Evolutionary conservation across 2,888 invertebrate species (phyloP).

Genomic region (Chesias legatella): DNA sequence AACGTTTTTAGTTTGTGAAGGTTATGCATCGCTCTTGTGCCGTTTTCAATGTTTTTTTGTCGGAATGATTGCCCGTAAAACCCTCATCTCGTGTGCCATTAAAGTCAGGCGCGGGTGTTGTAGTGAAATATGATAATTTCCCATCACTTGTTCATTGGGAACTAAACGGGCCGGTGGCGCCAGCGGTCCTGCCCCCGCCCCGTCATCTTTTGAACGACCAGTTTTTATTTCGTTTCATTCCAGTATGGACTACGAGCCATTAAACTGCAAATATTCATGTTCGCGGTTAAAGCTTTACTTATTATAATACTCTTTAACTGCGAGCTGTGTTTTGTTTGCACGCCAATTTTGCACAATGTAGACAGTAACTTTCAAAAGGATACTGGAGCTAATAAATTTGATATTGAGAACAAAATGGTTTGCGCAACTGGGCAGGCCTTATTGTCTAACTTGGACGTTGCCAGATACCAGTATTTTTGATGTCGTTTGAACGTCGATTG

Average conservation of each 20-base stretch:
- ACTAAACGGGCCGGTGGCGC: slow-evolving; percentile 59
- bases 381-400: slow-evolving; percentile 24
- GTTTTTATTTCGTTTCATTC: slow-evolving; percentile 55
- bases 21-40: slow-evolving; percentile 29
- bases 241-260: slow-evolving; percentile 50
- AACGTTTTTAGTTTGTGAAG: slow-evolving; percentile 28
- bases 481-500: no score
- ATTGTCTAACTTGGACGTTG: no score
- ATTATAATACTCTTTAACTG: slow-evolving; percentile 35
- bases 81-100: slow-evolving; percentile 44
- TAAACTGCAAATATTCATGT: slow-evolving; percentile 57
- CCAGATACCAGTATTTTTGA: no score
- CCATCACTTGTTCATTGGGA: slow-evolving; percentile 43
- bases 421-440: slow-evolving; percentile 27
- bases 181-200: slow-evolving; percentile 57
- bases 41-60: slow-evolving; percentile 44
- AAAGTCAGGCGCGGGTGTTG: slow-evolving; percentile 58
- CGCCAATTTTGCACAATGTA: slow-evolving; percentile 24
- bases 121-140: slow-evolving; percentile 69
- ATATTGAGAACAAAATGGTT: slow-evolving; percentile 33
- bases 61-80: slow-evolving; percentile 23
- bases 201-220: slow-evolving; percentile 53
- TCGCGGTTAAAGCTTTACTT: slow-evolving; percentile 38
- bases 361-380: slow-evolving; percentile 30
- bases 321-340: slow-evolving; percentile 16